Evolutionary conservation across 64 coral and sea anemone genomes (phyloP).

Genomic region (Dendronephthya gigantea): DNA sequence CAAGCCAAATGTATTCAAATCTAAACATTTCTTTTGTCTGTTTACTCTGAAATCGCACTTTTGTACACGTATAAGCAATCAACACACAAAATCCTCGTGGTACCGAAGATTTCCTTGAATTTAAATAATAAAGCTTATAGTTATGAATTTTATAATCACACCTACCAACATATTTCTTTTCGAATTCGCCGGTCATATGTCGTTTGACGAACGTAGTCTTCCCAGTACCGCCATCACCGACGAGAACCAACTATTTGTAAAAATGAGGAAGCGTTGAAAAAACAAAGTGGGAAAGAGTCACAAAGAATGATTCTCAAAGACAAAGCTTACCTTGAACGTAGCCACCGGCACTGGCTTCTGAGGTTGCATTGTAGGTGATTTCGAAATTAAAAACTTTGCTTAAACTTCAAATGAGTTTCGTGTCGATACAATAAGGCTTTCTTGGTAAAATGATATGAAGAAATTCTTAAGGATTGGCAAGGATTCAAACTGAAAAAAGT

Average conservation of each 20-base stretch:
- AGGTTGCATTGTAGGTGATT: too few species aligned
- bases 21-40: too few species aligned
- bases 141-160: not conserved
- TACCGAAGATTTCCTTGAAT: too few species aligned
- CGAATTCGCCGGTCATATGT: conserved; percentile 91
- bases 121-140: too few species aligned
- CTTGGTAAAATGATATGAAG: not conserved
- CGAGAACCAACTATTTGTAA: conserved; percentile 60
- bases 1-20: too few species aligned
- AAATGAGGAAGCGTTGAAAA: not conserved
- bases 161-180: conserved; percentile 98
- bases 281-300: not conserved
- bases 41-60: too few species aligned
- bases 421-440: not conserved
- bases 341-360: not conserved
- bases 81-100: too few species aligned
- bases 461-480: too few species aligned
- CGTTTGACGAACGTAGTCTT: conserved; percentile 97
- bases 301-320: not conserved
- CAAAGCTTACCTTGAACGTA: not conserved
- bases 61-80: too few species aligned
- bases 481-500: too few species aligned
- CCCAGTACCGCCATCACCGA: conserved; percentile 95
- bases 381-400: not conserved
- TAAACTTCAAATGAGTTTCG: not conserved